Conservation (phyloP, 1,140 invertebrate species). For the Drosophila pseudoananassae region DNA sequence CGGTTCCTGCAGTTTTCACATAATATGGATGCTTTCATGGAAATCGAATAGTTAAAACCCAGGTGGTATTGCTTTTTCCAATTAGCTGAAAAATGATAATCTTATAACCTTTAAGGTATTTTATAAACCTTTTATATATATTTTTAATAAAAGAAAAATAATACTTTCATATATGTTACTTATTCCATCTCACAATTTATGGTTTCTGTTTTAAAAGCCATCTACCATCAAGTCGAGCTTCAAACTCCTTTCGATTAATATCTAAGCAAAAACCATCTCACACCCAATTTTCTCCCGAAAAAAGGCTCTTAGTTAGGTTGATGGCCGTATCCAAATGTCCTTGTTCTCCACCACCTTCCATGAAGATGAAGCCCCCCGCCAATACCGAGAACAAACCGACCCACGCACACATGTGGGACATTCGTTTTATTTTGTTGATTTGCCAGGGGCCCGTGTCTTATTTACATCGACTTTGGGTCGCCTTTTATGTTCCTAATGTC, state of each 20-base stretch:
- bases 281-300: slow-evolving; percentile 15
- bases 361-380: neutral
- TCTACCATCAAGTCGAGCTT: neutral
- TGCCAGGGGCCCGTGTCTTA: slow-evolving; percentile 30
- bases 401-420: slow-evolving; percentile 24
- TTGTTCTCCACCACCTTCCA: neutral
- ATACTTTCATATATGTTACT: no score
- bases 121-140: no score
- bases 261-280: neutral
- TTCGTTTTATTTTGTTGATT: slow-evolving; percentile 39
- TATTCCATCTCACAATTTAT: neutral
- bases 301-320: slow-evolving; percentile 29
- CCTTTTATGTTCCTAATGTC: slow-evolving; percentile 82
- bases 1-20: no score
- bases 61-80: no score
- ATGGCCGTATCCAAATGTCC: slow-evolving; percentile 23
- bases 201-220: neutral
- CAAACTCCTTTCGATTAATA: neutral
- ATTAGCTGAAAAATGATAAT: no score
- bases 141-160: no score
- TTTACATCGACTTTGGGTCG: slow-evolving; percentile 33
- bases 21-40: no score
- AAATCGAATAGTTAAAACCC: no score
- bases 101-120: no score
- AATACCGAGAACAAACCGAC: neutral